These are phyloP conservation scores for Terrapene triunguis DNA, from an alignment of 2,113 vertebrate genomes.

Conservation along the genomic window DNA sequence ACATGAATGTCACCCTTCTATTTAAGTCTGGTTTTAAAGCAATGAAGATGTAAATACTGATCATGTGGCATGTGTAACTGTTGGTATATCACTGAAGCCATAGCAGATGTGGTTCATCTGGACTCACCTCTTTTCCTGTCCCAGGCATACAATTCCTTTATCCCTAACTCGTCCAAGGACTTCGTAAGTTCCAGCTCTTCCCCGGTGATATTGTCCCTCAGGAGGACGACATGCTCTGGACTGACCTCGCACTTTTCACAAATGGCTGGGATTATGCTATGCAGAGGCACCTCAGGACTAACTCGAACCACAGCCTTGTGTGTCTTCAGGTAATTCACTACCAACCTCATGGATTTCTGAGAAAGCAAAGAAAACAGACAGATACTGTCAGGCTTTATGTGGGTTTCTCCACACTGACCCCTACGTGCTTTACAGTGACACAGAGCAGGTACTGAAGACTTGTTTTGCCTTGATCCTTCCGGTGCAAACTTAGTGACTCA, in stretches of 20 bases:
- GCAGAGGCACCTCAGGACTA: conserved; percentile 89
- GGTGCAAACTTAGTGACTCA: neutral
- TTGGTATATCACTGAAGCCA: neutral
- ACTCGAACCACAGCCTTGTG: conserved; percentile 96
- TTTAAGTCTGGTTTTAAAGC: neutral
- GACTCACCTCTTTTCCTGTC: conserved; percentile 91
- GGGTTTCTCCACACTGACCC: rapidly evolving
- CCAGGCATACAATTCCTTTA: conserved; percentile 93
- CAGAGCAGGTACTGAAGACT: rapidly evolving
- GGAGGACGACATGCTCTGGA: conserved; percentile 87
- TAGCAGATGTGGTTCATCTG: rapidly evolving
- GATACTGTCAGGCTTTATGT: neutral
- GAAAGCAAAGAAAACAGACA: neutral
- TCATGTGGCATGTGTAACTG: rapidly evolving
- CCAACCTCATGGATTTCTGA: conserved; percentile 93
- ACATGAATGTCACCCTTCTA: neutral
- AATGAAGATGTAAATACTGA: rapidly evolving
- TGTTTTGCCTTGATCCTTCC: neutral
- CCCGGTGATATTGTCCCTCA: conserved; percentile 86
- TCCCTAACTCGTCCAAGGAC: conserved; percentile 88
- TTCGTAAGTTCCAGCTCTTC: conserved; percentile 90
- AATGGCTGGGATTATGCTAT: conserved; percentile 88
- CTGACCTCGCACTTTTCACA: conserved; percentile 96
- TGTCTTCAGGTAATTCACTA: conserved; percentile 93
- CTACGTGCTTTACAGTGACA: rapidly evolving